Evolutionary conservation across 2,113 vertebrate genomes (phyloP), one percentile per base, ranked within the genome.

Genomic region (Motacilla alba): DNA sequence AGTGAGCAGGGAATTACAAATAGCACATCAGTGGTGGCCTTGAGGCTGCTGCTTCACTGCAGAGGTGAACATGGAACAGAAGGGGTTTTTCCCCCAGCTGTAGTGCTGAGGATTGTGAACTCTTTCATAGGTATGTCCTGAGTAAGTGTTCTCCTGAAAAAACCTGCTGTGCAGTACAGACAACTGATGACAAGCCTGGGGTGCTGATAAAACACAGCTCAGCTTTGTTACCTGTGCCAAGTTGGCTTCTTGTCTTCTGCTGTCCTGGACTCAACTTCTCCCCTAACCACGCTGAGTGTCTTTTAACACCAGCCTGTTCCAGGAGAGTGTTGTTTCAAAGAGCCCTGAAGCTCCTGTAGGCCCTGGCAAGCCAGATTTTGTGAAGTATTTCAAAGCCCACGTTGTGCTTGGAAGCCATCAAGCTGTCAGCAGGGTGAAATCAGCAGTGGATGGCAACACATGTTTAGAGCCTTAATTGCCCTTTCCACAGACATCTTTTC

Each of bases 201-300:
- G 79, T 46, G 83, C 39, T 44, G 67, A 75, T 91, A 75, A 76
- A 83, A 63, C 39, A 67, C 75, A 52, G 1, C 77, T 94, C 44
- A 9, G 70, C 72, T 85, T 79, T 86, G 58, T 72, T 74, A 60
- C 69, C 74, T 74, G 43, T 93, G 93, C 93, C 93, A 87, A 84
- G 55, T 55, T 93, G 93, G 85, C 89, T 78, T 41, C 35, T 43
- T 72, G 53, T 75, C 58, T 67, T 77, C 81, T 91, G 16, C 53
- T 91, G 67, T 96, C 81, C 81, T 77, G 81, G 73, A 8, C 59
- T 83, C 95, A 64, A 8, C 84, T 91, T 83, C 58, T 87, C 53
- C 55, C 70, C 62, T 79, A 70, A 75, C 68, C 68, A 64, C 1
- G 0, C 2, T 41, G 41, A 67, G 28, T 89, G 28, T 83, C 68